phyloP scores from a whole-genome alignment of 2,888 invertebrate genomes.

The Ischnus inquisitorius region DNA sequence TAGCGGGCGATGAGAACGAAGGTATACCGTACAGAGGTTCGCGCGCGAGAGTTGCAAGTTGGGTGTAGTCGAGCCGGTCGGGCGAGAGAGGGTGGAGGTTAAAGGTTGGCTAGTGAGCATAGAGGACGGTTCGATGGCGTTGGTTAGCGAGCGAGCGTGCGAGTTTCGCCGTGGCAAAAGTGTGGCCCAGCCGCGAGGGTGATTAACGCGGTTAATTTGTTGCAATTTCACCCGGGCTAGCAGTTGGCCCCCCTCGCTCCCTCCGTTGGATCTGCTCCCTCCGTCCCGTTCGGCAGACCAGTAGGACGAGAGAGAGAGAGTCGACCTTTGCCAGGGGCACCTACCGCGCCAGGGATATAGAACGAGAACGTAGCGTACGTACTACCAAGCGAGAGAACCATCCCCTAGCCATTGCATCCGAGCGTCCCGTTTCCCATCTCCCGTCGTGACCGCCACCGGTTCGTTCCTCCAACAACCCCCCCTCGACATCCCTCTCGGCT shows the following conservation, averaged over 20 bases:
- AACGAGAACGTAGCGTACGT: slow-evolving; percentile 44
- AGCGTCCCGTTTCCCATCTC: slow-evolving; percentile 59
- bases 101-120: slow-evolving; percentile 19
- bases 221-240: slow-evolving; percentile 80
- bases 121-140: slow-evolving; percentile 55
- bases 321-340: slow-evolving; percentile 64
- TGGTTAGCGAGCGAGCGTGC: slow-evolving; percentile 45
- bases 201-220: slow-evolving; percentile 84
- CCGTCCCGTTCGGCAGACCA: slow-evolving; percentile 21
- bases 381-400: slow-evolving; percentile 45
- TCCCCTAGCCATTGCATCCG: slow-evolving; percentile 65
- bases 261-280: slow-evolving; percentile 40
- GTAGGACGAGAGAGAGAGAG: slow-evolving; percentile 36
- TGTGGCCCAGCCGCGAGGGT: slow-evolving; percentile 74
- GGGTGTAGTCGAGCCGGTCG: background rate
- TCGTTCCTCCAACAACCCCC: slow-evolving; percentile 28
- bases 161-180: slow-evolving; percentile 73
- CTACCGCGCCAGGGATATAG: slow-evolving; percentile 16
- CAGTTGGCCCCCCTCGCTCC: slow-evolving; percentile 67
- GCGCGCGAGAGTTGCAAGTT: slow-evolving; percentile 3
- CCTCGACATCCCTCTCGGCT: slow-evolving; percentile 44
- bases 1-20: slow-evolving; percentile 21
- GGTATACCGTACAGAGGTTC: slow-evolving; percentile 13
- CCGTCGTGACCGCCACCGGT: slow-evolving; percentile 57
- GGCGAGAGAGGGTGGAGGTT: background rate